Percentiles rank a stretch among this genome's conserved stretches.
Conservation (phyloP, 2,797 vertebrate species). For the Loris lydekkerianus region DNA sequence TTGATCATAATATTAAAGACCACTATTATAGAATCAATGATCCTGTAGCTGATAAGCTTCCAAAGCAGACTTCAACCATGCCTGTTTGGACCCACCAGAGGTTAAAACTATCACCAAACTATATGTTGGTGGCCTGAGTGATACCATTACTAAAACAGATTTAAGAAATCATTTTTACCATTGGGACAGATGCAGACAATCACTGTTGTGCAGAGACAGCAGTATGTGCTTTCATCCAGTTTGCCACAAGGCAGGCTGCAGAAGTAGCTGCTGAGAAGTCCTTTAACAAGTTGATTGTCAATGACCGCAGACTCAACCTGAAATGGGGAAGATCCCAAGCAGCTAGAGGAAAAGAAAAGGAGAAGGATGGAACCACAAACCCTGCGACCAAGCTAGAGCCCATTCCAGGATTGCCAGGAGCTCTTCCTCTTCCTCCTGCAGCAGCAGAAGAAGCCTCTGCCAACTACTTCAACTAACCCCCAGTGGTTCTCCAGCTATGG, state of each 20-base stretch:
- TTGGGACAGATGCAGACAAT: slow-evolving; percentile 91
- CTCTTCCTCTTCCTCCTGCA: too few relatives aligned
- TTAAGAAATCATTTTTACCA: slow-evolving; percentile 86
- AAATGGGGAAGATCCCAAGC: slow-evolving; percentile 91
- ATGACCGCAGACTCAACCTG: slow-evolving; percentile 86
- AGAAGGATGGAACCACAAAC: slow-evolving; percentile 94
- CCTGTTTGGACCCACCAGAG: slow-evolving; percentile 95
- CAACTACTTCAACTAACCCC: too few relatives aligned
- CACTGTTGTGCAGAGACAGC: too few relatives aligned
- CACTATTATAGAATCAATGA: slow-evolving; percentile 79
- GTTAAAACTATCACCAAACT: slow-evolving; percentile 97
- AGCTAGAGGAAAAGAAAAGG: slow-evolving; percentile 85
- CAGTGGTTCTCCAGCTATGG: not conserved
- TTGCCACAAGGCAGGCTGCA: too few relatives aligned
- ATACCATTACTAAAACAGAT: slow-evolving; percentile 95
- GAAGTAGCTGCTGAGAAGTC: too few relatives aligned
- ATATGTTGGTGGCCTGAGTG: slow-evolving; percentile 96
- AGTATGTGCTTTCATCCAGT: too few relatives aligned
- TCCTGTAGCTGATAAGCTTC: slow-evolving; percentile 91
- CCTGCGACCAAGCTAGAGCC: slow-evolving; percentile 96
- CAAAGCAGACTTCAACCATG: slow-evolving; percentile 94
- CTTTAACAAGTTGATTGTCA: too few relatives aligned
- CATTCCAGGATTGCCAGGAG: slow-evolving; percentile 90
- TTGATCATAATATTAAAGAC: too few relatives aligned
- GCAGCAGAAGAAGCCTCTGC: too few relatives aligned